Evolutionary conservation across 2,797 vertebrate genomes (phyloP), one percentile per base, ranked within the genome.

Genomic region (Acanthurus leucopareius): DNA sequence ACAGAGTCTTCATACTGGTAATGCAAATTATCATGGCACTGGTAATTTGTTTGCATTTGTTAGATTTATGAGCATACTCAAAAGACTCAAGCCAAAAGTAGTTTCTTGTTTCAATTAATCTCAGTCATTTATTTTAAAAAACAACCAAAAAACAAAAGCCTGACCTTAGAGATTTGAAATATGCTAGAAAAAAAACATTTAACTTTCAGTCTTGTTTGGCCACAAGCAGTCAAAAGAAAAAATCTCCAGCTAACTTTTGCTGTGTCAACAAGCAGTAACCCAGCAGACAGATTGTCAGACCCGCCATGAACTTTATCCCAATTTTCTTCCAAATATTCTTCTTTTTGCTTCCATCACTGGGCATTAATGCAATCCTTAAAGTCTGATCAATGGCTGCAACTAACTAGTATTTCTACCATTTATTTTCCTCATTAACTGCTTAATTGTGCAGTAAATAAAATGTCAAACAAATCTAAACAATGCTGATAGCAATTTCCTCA

Each of bases 241-340:
- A 44, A 22, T 66, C 4, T 25, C 5, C 1, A 0, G 7, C 51
- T 11, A 57, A 66, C 25, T 10, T 60, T 14, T 73, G 22, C 19
- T 13, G 62, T 59, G 48, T 70, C 60, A 59, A 54, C 67, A 70
- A 38, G 48, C 54, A 22, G 56, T 6, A n/a, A 65, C 40, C 28
- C 16, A 52, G 22, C 49, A 20, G 64, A 62, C 9, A 22, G 42
- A 71, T 73, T 67, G 64, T 28, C 38, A 74, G 62, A 75, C 25
- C 62, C 1, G 54, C 17, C 3, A 14, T 70, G 53, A 86, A 84
- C 80, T 80, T 80, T 83, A 68, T 52, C 61, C 74, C 40, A 17
- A 20, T 86, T 84, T 73, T 42, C 35, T 2, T 32, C 42, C 35
- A 32, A 4, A 44, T 16, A 6, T 42, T 40, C 51, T n/a, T 40